Conservation (phyloP, 2,888 invertebrate species). For the Gastracanthus pulcherrimus region DNA sequence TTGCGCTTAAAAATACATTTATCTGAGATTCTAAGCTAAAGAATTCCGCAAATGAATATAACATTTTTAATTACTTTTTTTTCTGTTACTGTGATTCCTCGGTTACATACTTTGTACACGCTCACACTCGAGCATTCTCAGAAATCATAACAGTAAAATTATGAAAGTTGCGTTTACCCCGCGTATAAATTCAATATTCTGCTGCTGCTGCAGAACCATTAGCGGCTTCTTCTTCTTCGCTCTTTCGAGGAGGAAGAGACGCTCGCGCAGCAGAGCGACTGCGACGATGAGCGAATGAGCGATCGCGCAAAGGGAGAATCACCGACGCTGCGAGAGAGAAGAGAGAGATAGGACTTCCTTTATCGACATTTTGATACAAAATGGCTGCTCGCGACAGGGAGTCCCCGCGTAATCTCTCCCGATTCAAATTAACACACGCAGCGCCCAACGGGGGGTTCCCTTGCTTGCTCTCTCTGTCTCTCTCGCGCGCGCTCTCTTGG, state of each 20-base stretch:
- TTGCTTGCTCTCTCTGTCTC: neutral
- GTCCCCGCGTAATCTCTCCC: conserved; percentile 80
- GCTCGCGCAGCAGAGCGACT: neutral
- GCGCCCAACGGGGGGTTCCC: conserved; percentile 65
- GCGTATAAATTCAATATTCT: conserved; percentile 40
- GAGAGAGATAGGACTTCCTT: conserved; percentile 68
- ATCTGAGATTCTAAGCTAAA: neutral
- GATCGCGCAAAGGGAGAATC: conserved; percentile 59
- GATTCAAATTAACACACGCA: conserved; percentile 82
- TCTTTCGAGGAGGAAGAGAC: neutral
- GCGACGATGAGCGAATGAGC: conserved; percentile 54
- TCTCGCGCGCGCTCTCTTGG: conserved; percentile 16
- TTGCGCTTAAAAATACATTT: too few species aligned
- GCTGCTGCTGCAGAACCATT: conserved; percentile 24
- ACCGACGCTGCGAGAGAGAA: conserved; percentile 27
- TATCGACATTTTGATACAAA: conserved; percentile 78
- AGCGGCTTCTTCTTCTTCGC: conserved; percentile 31
- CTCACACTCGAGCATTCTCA: neutral
- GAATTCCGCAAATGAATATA: neutral
- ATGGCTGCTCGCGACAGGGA: conserved; percentile 77
- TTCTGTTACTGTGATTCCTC: neutral
- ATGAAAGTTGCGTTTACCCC: conserved; percentile 29
- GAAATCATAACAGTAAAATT: conserved; percentile 43
- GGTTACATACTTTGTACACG: neutral
- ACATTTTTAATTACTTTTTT: neutral